Conservation (phyloP, 2,113 vertebrate genomes). For the Phyllopteryx taeniolatus region DNA sequence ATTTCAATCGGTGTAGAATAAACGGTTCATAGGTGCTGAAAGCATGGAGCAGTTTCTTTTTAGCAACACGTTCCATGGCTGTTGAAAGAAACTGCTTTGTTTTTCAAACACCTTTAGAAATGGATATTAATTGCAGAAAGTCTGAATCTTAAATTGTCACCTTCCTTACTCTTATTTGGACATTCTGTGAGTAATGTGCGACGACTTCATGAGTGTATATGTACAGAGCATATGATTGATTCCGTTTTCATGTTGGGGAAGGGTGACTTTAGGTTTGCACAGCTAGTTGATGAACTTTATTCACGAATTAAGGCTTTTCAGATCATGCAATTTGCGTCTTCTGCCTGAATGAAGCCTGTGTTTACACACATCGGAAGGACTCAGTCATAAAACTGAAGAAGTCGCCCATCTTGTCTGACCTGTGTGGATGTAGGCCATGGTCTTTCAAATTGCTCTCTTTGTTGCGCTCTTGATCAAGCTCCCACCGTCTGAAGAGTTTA, state of each 20-base stretch:
- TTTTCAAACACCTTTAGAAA: constrained; percentile 1
- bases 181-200: constrained; percentile 3
- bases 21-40: constrained; percentile 44
- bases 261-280: constrained; percentile 35
- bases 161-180: background rate
- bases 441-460: constrained; percentile 34
- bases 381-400: constrained; percentile 37
- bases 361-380: constrained; percentile 41
- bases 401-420: constrained; percentile 34
- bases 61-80: constrained; percentile 5
- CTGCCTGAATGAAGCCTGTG: constrained; percentile 51
- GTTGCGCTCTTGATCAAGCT: constrained; percentile 9
- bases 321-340: constrained; percentile 45
- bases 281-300: constrained; percentile 48
- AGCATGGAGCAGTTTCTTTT: constrained; percentile 34
- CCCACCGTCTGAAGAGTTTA: constrained; percentile 1
- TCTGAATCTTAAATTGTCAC: background rate
- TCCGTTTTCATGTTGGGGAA: constrained; percentile 46
- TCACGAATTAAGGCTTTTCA: constrained; percentile 53
- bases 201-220: constrained; percentile 29
- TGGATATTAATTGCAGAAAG: background rate
- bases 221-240: constrained; percentile 27
- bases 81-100: background rate
- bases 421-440: constrained; percentile 21
- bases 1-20: constrained; percentile 12